Conservation (phyloP, 2,113 vertebrate genomes). For the Platichthys flesus region DNA sequence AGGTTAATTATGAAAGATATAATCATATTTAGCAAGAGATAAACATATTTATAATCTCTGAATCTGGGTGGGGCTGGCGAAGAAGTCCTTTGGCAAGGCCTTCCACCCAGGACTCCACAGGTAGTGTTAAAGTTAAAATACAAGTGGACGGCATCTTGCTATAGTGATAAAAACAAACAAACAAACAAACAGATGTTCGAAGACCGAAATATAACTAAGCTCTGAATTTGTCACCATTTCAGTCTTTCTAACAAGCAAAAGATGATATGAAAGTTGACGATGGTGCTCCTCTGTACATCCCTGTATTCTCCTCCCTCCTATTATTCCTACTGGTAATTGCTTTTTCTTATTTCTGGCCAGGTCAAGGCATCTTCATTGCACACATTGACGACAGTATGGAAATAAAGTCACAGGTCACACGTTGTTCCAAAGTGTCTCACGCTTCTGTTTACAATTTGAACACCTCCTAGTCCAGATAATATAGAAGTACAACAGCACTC, state of each 20-base stretch:
- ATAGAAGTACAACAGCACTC: conserved; percentile 63
- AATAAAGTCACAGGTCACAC: conserved; percentile 67
- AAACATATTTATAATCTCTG: conserved; percentile 80
- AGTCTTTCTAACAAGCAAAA: conserved; percentile 53
- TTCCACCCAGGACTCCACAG: conserved; percentile 71
- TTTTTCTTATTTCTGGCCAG: conserved; percentile 58
- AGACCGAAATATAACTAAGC: conserved; percentile 70
- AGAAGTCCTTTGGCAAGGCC: conserved; percentile 73
- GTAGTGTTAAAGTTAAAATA: conserved; percentile 81
- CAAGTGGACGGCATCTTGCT: conserved; percentile 67
- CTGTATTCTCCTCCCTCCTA: conserved; percentile 64
- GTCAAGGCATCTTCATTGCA: conserved; percentile 73
- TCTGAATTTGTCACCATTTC: conserved; percentile 50
- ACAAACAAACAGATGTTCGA: conserved; percentile 52
- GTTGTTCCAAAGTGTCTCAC: conserved; percentile 66
- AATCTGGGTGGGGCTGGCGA: conserved; percentile 64
- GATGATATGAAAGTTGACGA: conserved; percentile 55
- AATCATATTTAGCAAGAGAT: conserved; percentile 83
- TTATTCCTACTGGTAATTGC: conserved; percentile 51
- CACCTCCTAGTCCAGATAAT: conserved; percentile 61
- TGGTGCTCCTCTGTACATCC: conserved; percentile 73
- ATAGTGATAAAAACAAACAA: conserved; percentile 62
- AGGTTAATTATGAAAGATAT: conserved; percentile 85
- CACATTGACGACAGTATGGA: conserved; percentile 58
- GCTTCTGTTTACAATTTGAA: conserved; percentile 60